Evolutionary conservation across 2,113 vertebrate genomes (phyloP), one percentile per base, ranked within the genome.

Genomic region (Corythornis vintsioides): DNA sequence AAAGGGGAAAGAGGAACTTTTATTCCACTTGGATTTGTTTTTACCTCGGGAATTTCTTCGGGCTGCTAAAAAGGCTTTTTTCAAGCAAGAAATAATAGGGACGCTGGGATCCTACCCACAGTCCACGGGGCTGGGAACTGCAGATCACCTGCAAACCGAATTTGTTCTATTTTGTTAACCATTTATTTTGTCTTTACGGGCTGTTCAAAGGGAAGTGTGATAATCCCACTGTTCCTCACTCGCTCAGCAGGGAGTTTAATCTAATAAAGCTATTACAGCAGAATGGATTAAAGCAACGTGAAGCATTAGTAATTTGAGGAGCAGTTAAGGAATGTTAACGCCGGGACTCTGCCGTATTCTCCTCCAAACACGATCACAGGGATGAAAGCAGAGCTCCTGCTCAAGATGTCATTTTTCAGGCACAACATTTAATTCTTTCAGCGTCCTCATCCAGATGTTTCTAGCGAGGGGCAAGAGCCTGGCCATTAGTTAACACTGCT

Each of bases 161-260:
- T 97, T 95, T 95, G 75, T 95, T 96, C 90, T 97, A 94, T 97
- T 97, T 97, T 96, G 96, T 96, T 97, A 97, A 96, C 97, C 96
- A 96, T 97, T 97, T 97, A 97, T 97, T 98, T 97, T 97, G 97
- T 97, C 97, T 97, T 97, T 96, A 92, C 96, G 57, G 94, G 94
- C 92, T 96, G 94, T 97, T 98, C 97, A 97, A 97, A 97, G 95
- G 96, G 96, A 97, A 97, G 97, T 90, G 96, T 94, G 96, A 97
- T 97, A 97, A 98, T 97, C 96, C 97, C 96, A 97, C 96, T 93
- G 97, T 95, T 97, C 97, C 96, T 96, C 86, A 92, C 95, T 92
- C n/a, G 72, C 97, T 88, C 95, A 66, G 94, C 93, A 5, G 97
- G 96, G 93, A 97, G 96, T 96, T 97, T 97, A 97, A 97, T 97